phyloP scores from a whole-genome alignment of 2,113 vertebrate species.

The Paracyprichromis sp. region DNA sequence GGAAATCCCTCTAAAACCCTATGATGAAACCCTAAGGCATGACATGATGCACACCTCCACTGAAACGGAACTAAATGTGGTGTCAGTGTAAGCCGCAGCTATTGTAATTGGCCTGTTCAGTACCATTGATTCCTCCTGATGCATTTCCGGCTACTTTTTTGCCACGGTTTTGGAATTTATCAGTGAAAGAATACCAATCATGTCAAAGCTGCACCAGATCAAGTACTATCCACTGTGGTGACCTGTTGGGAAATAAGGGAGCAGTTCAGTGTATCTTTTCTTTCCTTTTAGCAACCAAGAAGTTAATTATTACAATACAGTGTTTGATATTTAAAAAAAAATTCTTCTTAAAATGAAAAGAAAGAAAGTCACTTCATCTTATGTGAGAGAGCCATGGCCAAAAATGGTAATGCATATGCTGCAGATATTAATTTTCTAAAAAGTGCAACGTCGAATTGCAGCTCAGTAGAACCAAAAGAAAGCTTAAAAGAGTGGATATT shows the following conservation, averaged over 20 bases:
- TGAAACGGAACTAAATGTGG: neutral
- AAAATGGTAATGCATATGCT: neutral
- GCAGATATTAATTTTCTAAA: neutral
- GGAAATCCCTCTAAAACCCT: neutral
- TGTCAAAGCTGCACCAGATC: neutral
- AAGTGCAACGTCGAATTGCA: fast-evolving
- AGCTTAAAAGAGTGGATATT: neutral
- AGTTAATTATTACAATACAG: neutral
- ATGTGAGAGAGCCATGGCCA: neutral
- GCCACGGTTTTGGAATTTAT: neutral
- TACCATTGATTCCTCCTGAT: neutral
- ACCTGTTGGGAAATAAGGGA: neutral
- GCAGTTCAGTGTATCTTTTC: neutral
- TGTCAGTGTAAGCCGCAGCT: neutral
- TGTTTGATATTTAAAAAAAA: fast-evolving
- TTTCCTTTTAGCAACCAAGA: neutral
- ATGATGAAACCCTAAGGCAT: neutral
- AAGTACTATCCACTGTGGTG: neutral
- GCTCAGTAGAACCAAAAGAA: neutral
- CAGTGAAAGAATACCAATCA: neutral
- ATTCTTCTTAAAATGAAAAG: neutral
- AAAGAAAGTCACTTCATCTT: neutral
- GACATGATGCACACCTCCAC: neutral
- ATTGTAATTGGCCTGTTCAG: neutral
- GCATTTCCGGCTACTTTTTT: neutral